These are phyloP conservation scores for Enteromius afrohamiltoni DNA, from an alignment of 2,797 vertebrate species.

Conservation along the genomic window DNA sequence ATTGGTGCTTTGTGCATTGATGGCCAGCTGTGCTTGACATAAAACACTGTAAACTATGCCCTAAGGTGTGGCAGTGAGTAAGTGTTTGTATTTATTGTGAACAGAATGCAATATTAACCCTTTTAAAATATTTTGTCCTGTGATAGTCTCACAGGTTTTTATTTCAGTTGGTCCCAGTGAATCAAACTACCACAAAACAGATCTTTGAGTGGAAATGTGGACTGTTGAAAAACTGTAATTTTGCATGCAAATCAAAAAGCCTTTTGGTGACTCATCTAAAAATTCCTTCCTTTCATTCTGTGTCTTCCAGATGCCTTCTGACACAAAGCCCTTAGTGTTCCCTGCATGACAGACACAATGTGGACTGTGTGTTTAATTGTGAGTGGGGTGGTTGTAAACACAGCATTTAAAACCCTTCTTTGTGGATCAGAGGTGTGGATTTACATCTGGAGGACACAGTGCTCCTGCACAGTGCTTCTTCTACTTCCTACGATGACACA, in stretches of 20 bases:
- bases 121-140: not conserved
- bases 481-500: constrained; percentile 72
- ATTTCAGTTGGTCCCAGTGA: not conserved
- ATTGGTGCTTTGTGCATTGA: constrained; percentile 9
- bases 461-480: no score
- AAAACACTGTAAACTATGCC: constrained; percentile 11
- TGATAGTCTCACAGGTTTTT: not conserved
- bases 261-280: constrained; percentile 81
- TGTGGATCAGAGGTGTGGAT: constrained; percentile 82
- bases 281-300: constrained; percentile 81
- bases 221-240: constrained; percentile 55
- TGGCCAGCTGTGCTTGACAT: constrained; percentile 45
- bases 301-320: constrained; percentile 77
- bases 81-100: constrained; percentile 17
- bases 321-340: constrained; percentile 83
- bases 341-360: constrained; percentile 77
- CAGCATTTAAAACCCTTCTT: constrained; percentile 81
- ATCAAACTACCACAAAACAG: constrained; percentile 31
- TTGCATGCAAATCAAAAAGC: constrained; percentile 57
- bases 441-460: constrained; percentile 77
- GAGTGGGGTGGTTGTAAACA: constrained; percentile 81
- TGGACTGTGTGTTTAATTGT: constrained; percentile 81
- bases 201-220: constrained; percentile 41
- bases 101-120: not conserved
- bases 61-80: not conserved